These are phyloP conservation scores for Palythoa heliodiscus DNA, from an alignment of 92 coral and sea anemone genomes.

Conservation along the genomic window DNA sequence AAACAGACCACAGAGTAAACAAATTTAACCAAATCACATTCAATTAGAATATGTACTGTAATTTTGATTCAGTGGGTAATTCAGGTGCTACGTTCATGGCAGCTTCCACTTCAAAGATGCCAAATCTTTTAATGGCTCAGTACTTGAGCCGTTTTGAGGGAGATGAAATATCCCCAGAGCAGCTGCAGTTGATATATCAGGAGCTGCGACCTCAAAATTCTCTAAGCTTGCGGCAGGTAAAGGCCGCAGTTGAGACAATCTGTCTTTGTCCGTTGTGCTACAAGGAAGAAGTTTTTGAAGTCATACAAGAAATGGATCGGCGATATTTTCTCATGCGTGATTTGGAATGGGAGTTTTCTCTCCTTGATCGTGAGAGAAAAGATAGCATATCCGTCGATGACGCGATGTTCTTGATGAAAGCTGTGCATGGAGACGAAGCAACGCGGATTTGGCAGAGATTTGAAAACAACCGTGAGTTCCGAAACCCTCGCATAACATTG, in stretches of 20 bases:
- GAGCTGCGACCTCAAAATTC: conserved; percentile 60
- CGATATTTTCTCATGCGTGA: conserved; percentile 66
- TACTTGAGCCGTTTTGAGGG: conserved; percentile 29
- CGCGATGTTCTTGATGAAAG: conserved; percentile 55
- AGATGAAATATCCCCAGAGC: conserved; percentile 27
- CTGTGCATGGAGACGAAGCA: conserved; percentile 55
- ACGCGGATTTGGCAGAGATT: conserved; percentile 45
- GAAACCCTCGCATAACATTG: conserved; percentile 44
- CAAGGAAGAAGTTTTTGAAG: conserved; percentile 53
- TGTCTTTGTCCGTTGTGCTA: conserved; percentile 62
- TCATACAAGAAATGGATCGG: conserved; percentile 65
- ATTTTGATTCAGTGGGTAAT: not conserved
- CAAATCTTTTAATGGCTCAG: not conserved
- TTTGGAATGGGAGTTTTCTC: conserved; percentile 59
- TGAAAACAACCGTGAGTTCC: conserved; percentile 38
- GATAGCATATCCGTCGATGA: conserved; percentile 57
- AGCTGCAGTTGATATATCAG: conserved; percentile 52
- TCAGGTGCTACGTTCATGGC: not conserved
- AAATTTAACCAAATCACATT: not conserved
- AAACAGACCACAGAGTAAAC: not conserved
- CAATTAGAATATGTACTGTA: not conserved
- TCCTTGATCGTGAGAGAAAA: conserved; percentile 53
- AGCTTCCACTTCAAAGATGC: not conserved
- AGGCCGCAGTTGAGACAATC: conserved; percentile 54
- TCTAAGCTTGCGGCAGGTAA: conserved; percentile 54